A percentile compares a stretch with the other conserved stretches of the same genome.
These are phyloP conservation scores for Lerema accius DNA, from an alignment of 1,140 invertebrate species.

Conservation along the genomic window DNA sequence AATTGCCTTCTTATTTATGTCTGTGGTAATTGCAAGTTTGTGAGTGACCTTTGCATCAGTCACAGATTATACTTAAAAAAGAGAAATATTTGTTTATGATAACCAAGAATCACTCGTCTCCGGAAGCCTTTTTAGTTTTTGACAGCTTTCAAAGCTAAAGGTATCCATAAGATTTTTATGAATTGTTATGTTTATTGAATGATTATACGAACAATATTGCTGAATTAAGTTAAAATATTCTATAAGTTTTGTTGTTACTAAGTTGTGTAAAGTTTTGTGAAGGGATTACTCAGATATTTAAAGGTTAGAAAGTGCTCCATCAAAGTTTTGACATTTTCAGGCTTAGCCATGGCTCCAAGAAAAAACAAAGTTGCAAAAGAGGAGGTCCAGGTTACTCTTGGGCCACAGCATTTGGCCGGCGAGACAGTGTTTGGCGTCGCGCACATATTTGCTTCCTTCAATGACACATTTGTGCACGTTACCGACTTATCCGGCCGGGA, in stretches of 20 bases:
- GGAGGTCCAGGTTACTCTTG: conserved; percentile 97
- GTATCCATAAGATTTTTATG: conserved; percentile 57
- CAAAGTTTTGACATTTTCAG: conserved; percentile 72
- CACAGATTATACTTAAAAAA: background rate
- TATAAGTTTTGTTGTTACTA: conserved; percentile 16
- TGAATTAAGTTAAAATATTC: conserved; percentile 32
- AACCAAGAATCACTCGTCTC: conserved; percentile 39
- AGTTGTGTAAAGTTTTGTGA: conserved; percentile 34
- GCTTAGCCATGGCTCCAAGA: conserved; percentile 94
- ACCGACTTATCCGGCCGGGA: conserved; percentile 99
- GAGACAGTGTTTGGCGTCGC: conserved; percentile 99
- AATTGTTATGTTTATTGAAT: conserved; percentile 37
- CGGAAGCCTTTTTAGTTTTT: conserved; percentile 71
- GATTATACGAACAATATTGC: conserved; percentile 28
- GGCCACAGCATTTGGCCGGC: conserved; percentile 98
- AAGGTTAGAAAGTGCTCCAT: conserved; percentile 67
- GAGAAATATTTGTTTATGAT: conserved; percentile 1
- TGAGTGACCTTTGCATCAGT: background rate
- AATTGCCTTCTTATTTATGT: too few relatives aligned
- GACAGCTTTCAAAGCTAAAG: conserved; percentile 77
- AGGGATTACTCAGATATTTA: conserved; percentile 68
- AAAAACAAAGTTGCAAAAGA: conserved; percentile 98
- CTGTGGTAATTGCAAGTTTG: too few relatives aligned
- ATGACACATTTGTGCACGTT: conserved; percentile 99
- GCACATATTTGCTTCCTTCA: conserved; percentile 99